Evolutionary conservation across 2,888 invertebrate genomes (phyloP), one percentile per base, ranked within the genome.

Genomic region (Chymomyza caudatula): DNA sequence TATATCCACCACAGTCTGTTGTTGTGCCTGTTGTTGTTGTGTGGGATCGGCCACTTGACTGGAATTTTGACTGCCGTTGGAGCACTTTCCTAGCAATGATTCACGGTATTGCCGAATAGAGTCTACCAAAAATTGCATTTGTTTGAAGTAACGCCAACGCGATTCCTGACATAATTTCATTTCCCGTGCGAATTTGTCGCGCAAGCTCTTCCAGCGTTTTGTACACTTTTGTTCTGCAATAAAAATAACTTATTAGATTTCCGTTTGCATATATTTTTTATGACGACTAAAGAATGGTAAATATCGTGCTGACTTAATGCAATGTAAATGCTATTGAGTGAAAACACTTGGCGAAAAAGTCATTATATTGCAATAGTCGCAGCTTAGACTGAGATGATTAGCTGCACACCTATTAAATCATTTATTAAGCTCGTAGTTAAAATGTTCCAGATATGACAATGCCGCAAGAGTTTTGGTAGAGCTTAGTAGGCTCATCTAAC

Each of bases 81-180:
- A 80, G 59, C 89, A 88, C 71, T 88, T 88, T 11, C 89, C 89
- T 49, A 88, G 67, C 55, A 88, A 67, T 8, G 88, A 89, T 75
- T 89, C 88, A 3, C 88, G 87, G 57, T 88, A 88, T 73, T 88
- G 88, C 29, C 88, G 74, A 37, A 88, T 88, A 8, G 89, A 89
- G 72, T 88, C 88, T 20, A 88, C 89, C 4, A 88, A 71, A 71
- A 88, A 88, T 65, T 89, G 89, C 88, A 88, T 88, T 72, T 88
- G 89, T 64, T 88, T 88, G 51, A 88, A 88, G 66, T 88, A 88
- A 43, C 88, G 89, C 88, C 88, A 88, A 55, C 88, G 89, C 51
- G 88, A 88, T 74, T 88, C 88, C 65, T 88, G 88, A 67, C 88
- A 89, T 62, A 89, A 59, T 71, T 88, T 88, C 89, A 88, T 88